Conservation (phyloP, 2,113 vertebrate species). For the Candoia aspera region DNA sequence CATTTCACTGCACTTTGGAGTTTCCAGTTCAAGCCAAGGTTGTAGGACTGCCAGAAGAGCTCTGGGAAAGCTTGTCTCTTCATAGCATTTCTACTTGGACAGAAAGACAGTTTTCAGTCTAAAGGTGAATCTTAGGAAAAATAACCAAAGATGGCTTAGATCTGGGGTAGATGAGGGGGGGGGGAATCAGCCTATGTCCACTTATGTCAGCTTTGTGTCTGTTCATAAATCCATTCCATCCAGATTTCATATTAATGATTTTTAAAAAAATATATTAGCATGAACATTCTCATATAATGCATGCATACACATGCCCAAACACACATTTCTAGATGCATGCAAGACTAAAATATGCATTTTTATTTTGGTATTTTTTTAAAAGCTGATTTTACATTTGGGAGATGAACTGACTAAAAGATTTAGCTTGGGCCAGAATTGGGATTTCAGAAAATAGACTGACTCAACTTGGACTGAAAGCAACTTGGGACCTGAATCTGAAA, state of each 20-base stretch:
- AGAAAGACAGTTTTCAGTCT: not conserved
- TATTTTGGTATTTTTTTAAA: not conserved
- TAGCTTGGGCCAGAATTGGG: not conserved
- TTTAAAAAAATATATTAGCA: not conserved
- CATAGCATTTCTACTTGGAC: not conserved
- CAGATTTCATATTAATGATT: not conserved
- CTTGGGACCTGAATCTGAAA: not conserved
- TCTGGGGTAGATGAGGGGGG: not conserved
- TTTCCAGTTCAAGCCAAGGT: constrained; percentile 13
- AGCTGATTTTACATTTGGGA: not conserved
- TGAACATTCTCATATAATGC: not conserved
- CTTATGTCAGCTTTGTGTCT: not conserved
- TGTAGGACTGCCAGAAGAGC: not conserved
- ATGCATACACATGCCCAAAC: too few species aligned
- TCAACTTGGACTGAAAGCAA: not conserved
- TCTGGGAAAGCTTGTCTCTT: not conserved
- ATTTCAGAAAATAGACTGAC: not conserved
- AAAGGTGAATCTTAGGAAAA: not conserved
- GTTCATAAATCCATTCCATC: not conserved
- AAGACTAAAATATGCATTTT: too few species aligned
- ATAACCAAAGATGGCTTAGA: not conserved
- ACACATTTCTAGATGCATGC: too few species aligned
- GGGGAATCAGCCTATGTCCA: not conserved
- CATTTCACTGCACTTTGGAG: constrained; percentile 2
- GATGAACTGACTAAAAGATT: not conserved